A percentile compares a stretch with the other conserved stretches of the same genome.
Evolutionary conservation across 2,888 invertebrate species (phyloP).

Genomic region (Orgyia antiqua): DNA sequence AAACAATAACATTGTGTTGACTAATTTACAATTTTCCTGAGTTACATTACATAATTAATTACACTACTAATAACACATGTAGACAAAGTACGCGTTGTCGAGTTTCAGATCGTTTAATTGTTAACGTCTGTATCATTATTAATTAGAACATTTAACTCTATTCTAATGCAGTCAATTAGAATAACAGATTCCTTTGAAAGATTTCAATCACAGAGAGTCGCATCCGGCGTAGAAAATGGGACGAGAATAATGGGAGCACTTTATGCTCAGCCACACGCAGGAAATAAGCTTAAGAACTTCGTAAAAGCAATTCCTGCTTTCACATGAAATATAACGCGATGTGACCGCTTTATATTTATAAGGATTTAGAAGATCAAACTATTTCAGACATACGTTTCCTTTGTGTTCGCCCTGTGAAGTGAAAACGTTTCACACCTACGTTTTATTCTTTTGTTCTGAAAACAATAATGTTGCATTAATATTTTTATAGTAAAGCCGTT

Average conservation of each 20-base stretch:
- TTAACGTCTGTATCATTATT: slow-evolving; percentile 4
- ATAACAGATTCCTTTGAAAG: slow-evolving; percentile 67
- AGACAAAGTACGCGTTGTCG: too few relatives aligned
- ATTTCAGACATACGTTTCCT: slow-evolving; percentile 36
- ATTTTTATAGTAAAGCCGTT: too few relatives aligned
- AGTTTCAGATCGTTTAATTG: too few relatives aligned
- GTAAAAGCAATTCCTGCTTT: slow-evolving; percentile 73
- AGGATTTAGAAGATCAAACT: slow-evolving; percentile 63
- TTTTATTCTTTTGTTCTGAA: too few relatives aligned
- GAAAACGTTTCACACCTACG: slow-evolving; percentile 11
- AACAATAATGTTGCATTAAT: too few relatives aligned
- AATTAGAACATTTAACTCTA: slow-evolving; percentile 48
- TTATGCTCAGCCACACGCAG: slow-evolving; percentile 69
- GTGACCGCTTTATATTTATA: slow-evolving; percentile 73
- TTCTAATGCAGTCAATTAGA: slow-evolving; percentile 58
- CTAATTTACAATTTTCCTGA: too few relatives aligned
- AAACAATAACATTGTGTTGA: too few relatives aligned
- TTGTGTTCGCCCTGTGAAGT: slow-evolving; percentile 29
- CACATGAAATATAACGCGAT: slow-evolving; percentile 73
- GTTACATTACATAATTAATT: too few relatives aligned
- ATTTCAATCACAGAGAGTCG: slow-evolving; percentile 44
- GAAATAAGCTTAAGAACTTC: slow-evolving; percentile 77
- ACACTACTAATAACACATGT: too few relatives aligned
- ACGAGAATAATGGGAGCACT: slow-evolving; percentile 69
- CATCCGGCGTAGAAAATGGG: slow-evolving; percentile 40